These are phyloP conservation scores for Uria lomvia DNA, from an alignment of 2,113 vertebrate genomes.

Conservation along the genomic window DNA sequence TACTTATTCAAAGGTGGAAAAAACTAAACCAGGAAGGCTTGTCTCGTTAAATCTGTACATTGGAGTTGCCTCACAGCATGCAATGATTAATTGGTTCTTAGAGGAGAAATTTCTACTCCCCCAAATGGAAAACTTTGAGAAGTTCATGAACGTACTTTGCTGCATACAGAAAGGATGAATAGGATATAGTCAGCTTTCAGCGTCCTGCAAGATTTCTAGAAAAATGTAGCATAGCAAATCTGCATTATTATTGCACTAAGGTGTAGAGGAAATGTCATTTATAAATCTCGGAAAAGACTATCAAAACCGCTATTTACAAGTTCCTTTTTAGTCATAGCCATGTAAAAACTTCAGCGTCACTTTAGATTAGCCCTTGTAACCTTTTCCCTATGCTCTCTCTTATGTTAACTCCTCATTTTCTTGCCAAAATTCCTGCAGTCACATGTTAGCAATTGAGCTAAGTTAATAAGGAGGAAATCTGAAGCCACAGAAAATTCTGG, in stretches of 20 bases:
- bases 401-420: not conserved
- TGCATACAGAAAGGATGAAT: conserved; percentile 8
- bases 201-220: conserved; percentile 13
- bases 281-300: not conserved
- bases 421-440: not conserved
- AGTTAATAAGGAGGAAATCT: not conserved
- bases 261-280: conserved; percentile 10
- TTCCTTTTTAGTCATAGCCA: not conserved
- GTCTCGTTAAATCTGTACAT: conserved; percentile 62
- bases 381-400: not conserved
- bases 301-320: conserved; percentile 17
- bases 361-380: not conserved
- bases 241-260: not conserved
- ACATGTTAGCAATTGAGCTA: not conserved
- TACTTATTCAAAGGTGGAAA: conserved; percentile 68
- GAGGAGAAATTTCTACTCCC: conserved; percentile 45
- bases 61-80: conserved; percentile 59
- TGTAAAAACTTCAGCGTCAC: conserved; percentile 21
- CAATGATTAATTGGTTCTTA: conserved; percentile 59
- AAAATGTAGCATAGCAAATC: not conserved
- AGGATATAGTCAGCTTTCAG: not conserved
- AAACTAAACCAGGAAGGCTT: conserved; percentile 59
- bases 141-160: not conserved
- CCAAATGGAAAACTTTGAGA: conserved; percentile 44
- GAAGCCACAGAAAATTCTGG: not conserved